These are phyloP conservation scores for Scolopax rusticola DNA, from an alignment of 2,797 vertebrate genomes.

Conservation along the genomic window DNA sequence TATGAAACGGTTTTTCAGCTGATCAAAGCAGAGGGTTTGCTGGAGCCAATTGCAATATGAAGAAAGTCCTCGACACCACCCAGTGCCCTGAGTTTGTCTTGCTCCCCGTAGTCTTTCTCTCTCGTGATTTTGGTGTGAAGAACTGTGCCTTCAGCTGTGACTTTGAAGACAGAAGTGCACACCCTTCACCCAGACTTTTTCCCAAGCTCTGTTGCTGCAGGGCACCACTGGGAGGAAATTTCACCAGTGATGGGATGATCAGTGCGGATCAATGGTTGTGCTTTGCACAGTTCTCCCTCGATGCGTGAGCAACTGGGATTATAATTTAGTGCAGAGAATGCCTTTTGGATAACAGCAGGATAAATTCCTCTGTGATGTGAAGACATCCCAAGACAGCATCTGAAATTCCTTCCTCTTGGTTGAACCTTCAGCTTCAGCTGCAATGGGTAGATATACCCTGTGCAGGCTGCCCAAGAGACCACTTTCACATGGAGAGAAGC, in stretches of 20 bases:
- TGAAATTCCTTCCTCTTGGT: not conserved
- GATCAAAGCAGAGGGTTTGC: not conserved
- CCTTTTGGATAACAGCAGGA: not conserved
- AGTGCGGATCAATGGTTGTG: not conserved
- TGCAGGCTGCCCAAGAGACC: not conserved
- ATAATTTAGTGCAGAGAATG: not conserved
- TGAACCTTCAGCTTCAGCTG: not conserved
- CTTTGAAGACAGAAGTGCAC: not conserved
- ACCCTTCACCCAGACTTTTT: not conserved
- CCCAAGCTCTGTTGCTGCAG: not conserved
- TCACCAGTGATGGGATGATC: not conserved
- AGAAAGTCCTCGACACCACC: not conserved
- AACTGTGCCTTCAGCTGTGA: not conserved
- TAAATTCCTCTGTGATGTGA: not conserved
- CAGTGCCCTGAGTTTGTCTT: not conserved
- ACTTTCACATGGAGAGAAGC: not conserved
- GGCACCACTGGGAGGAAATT: not conserved
- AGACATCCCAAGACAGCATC: not conserved
- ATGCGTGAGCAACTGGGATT: not conserved
- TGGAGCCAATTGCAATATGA: not conserved
- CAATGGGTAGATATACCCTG: not conserved
- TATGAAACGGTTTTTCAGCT: not conserved
- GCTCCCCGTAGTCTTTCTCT: fast-evolving
- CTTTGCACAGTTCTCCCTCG: not conserved
- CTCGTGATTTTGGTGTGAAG: not conserved